Percentiles rank a stretch among this genome's conserved stretches.
phyloP scores from a whole-genome alignment of 2,888 invertebrate genomes.

The Ditula angustiorana region DNA sequence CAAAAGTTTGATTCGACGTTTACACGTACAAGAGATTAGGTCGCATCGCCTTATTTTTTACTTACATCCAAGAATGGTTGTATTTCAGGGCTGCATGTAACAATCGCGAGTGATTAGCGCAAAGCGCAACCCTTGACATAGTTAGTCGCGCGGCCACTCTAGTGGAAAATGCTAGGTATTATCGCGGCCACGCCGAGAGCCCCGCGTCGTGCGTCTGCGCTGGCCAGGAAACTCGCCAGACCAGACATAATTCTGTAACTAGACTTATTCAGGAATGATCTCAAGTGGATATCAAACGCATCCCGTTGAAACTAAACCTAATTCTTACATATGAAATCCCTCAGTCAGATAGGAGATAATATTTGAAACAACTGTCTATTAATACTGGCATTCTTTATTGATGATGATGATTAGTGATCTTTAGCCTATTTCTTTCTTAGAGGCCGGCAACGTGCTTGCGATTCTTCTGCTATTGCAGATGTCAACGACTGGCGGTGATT shows the following conservation, averaged over 20 bases:
- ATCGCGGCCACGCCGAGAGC: slow-evolving; percentile 56
- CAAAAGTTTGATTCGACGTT: not conserved
- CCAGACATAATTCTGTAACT: not conserved
- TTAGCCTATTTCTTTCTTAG: no score
- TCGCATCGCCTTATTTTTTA: slow-evolving; percentile 4
- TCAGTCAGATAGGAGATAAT: no score
- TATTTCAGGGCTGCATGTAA: slow-evolving; percentile 74
- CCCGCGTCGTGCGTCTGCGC: slow-evolving; percentile 18
- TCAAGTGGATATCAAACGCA: not conserved
- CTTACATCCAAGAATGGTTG: slow-evolving; percentile 41
- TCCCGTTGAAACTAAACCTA: no score
- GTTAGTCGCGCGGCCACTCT: slow-evolving; percentile 76
- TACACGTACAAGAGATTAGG: not conserved
- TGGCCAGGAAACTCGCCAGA: slow-evolving; percentile 7
- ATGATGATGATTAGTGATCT: no score
- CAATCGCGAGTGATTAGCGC: slow-evolving; percentile 76
- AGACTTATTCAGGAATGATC: no score
- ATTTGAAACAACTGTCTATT: no score
- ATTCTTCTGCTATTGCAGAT: no score
- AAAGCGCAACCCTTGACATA: slow-evolving; percentile 82
- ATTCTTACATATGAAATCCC: no score
- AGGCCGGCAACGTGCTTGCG: no score
- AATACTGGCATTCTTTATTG: no score
- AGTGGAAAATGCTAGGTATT: slow-evolving; percentile 80
- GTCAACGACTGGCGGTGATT: no score